Evolutionary conservation across 1,140 invertebrate genomes (phyloP), one percentile per base, ranked within the genome.

Genomic region (Ceratina australensis): DNA sequence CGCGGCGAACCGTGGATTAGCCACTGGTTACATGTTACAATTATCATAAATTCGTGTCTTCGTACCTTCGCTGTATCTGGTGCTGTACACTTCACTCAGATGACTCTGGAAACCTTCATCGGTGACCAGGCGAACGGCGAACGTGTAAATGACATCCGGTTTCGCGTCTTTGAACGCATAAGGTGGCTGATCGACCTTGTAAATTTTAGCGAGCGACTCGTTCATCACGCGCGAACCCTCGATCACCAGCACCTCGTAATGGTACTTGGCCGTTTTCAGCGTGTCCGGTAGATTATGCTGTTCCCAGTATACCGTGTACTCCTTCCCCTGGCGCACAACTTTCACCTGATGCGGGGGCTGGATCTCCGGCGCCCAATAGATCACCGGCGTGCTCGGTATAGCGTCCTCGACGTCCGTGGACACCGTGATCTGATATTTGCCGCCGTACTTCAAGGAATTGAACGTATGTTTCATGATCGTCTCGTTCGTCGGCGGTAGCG

Each of bases 161-260:
- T 93, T 92, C 0, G 92, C 90, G 49, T 94, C 93, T 10, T 91
- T 91, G 63, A 94, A 93, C n/a, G 94, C 87, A 64, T 94, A 94
- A 0, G 94, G 95, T 15, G 95, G 93, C 52, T 92, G 87, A 15
- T 93, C 87, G 1, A 92, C 89, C 16, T 87, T 85, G 52, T 89
- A 94, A 73, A 86, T 87, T 82, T 88, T 90, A 15, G 94, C 94
- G 80, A 78, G 93, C 57, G 89, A 88, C 50, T 93, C 92, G 72
- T 93, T 93, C n/a, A 95, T 88, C 5, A 87, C 91, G 28, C 90
- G 91, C 4, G 63, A 61, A 8, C 94, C 93, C 81, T 93, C 92
- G 0, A 93, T 93, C 0, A 97, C 91, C 28, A 95, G 88, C 2
- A 97, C 91, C 89, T 95, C 94, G 87, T 95, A 96, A 59, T 93